These are phyloP conservation scores for Deilephila porcellus DNA, from an alignment of 2,888 invertebrate species.

Conservation along the genomic window DNA sequence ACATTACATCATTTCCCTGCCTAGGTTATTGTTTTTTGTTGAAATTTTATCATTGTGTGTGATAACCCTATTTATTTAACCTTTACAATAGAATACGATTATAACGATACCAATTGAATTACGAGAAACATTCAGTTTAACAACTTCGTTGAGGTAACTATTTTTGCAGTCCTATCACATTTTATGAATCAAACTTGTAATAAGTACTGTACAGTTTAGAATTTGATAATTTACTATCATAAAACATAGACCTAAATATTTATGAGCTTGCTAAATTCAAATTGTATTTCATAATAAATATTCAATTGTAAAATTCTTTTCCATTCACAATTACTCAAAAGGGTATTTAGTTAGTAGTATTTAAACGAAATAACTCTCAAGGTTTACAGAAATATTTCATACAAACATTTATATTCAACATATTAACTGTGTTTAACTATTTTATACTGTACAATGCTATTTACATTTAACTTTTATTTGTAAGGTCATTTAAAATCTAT, in stretches of 20 bases:
- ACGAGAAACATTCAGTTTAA: background rate
- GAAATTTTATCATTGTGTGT: slow-evolving; percentile 32
- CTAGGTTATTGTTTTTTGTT: slow-evolving; percentile 9
- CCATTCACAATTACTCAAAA: background rate
- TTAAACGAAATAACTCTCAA: background rate
- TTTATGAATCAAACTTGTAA: background rate
- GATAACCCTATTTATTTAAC: slow-evolving; percentile 61
- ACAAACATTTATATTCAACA: background rate
- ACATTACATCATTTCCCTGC: slow-evolving; percentile 26
- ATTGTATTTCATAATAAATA: background rate
- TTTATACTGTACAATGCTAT: no score
- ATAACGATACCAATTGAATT: background rate
- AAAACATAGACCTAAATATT: background rate
- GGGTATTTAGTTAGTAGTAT: background rate
- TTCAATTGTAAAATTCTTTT: background rate
- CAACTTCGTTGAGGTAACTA: slow-evolving; percentile 3
- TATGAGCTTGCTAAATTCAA: background rate
- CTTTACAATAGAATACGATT: slow-evolving; percentile 43
- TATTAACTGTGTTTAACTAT: no score
- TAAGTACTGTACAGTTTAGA: background rate
- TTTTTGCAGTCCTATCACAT: background rate
- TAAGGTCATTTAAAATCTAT: no score
- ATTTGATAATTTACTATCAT: background rate
- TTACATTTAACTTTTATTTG: no score
- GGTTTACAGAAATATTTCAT: background rate